Conservation (phyloP, 2,797 vertebrate species). For the Tympanoctomys barrerae region DNA sequence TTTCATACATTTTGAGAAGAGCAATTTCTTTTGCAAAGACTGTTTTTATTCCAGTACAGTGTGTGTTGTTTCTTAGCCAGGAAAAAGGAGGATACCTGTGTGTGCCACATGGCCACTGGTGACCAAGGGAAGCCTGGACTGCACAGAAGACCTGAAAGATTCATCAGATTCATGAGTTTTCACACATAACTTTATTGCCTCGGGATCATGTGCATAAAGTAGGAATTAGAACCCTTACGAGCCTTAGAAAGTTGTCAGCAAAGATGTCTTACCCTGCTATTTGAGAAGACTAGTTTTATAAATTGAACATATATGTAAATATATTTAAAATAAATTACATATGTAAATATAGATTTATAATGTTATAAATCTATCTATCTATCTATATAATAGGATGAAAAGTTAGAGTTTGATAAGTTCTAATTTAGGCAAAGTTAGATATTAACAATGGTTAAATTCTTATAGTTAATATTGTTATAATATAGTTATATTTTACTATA, state of each 20-base stretch:
- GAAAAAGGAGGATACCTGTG: neutral
- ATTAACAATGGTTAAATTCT: neutral
- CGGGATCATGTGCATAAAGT: neutral
- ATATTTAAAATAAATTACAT: neutral
- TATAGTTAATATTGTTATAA: no score
- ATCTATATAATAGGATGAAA: neutral
- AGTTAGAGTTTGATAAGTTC: neutral
- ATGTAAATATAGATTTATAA: neutral
- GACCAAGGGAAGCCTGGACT: neutral
- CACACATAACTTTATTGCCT: neutral
- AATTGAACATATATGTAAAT: no score
- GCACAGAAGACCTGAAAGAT: neutral
- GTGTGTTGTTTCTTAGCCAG: rapidly evolving
- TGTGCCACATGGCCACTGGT: neutral
- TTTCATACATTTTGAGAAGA: neutral
- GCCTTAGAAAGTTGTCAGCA: neutral
- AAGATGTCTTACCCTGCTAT: neutral
- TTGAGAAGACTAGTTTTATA: neutral
- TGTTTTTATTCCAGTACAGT: neutral
- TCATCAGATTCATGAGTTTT: neutral
- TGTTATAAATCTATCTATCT: neutral
- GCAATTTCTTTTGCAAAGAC: neutral
- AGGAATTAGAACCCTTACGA: neutral
- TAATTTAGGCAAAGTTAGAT: neutral
- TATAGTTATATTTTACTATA: no score